These are phyloP conservation scores for Aviceda subcristata DNA, from an alignment of 2,113 vertebrate species.

Conservation along the genomic window DNA sequence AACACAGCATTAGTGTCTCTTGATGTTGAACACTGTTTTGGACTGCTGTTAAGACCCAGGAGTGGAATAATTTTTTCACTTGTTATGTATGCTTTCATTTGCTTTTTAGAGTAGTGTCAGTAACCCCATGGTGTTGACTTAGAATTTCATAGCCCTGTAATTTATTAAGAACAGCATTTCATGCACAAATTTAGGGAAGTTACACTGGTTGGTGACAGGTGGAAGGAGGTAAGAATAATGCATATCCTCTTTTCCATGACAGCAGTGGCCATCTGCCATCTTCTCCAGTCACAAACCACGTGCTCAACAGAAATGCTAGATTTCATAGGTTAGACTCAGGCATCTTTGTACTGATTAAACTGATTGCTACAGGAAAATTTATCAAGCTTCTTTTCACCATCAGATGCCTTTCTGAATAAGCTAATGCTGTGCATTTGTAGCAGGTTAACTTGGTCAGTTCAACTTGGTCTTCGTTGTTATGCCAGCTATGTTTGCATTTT, in stretches of 20 bases:
- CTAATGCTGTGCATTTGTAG: neutral
- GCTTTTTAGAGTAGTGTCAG: neutral
- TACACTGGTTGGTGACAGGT: neutral
- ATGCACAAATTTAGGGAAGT: neutral
- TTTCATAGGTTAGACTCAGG: neutral
- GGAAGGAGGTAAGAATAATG: neutral
- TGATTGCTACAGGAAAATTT: neutral
- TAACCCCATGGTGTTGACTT: neutral
- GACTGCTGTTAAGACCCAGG: neutral
- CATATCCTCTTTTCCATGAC: neutral
- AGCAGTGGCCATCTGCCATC: neutral
- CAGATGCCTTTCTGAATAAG: neutral
- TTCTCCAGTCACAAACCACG: neutral
- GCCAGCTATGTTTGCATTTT: neutral
- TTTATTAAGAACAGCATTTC: neutral
- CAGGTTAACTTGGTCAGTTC: neutral
- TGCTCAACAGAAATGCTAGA: neutral
- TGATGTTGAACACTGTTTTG: neutral
- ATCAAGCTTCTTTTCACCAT: neutral
- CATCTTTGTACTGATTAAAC: neutral
- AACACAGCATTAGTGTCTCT: neutral
- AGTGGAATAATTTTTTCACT: neutral
- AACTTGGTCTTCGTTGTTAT: neutral
- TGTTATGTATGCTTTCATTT: neutral
- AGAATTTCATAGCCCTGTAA: neutral